Base-by-base conservation (phyloP, 2,888 invertebrate species). In the Macaria liturata region DNA sequence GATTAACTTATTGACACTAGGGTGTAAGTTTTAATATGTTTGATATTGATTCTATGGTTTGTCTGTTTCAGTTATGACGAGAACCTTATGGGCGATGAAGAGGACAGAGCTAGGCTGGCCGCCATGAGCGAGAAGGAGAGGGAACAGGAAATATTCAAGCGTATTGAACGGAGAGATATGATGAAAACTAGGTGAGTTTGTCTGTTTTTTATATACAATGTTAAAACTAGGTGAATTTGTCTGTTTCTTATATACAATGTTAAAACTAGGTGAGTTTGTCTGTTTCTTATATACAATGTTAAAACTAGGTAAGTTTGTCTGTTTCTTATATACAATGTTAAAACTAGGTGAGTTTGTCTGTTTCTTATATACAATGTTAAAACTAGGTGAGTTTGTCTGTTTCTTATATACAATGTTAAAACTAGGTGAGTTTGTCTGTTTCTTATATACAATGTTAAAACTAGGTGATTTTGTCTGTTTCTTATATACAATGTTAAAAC, bases 51-150 rank as follows among this genome's bases (percentile, higher is more conserved):
- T 37, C 34, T 6, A 37, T 37, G 5, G 4, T 37, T 37, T 7
- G 7, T 37, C 34, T 51, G 4, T 51, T 51, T 3, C 69, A 92
- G 92, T 0, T 98, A 97, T 73, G 99, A 98, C 81, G 98, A 99
- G 65, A 97, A 99, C 80, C 93, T 99, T 34, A 98, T 99, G 96
- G 98, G 98, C 0, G 98, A 99, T 83, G 98, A 97, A 61, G 98
- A 98, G 69, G 99, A 99, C 91, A 95, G 97, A 72, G 96, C 97
- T 1, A 92, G 97, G 0, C 91, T 99, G 46, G 98, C 97, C 8
- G 95, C 96, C 63, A 95, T 99, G 94, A 98, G 98, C 0, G 99
- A 99, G 81, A 98, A 98, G 76, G 99, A 99, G 80, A 93, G 99
- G 46, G 99, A 99, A 88, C 98, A 98, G 56, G 99, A 99, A 86